These are phyloP conservation scores for Xiphias gladius DNA, from an alignment of 2,113 vertebrate genomes.

Conservation along the genomic window DNA sequence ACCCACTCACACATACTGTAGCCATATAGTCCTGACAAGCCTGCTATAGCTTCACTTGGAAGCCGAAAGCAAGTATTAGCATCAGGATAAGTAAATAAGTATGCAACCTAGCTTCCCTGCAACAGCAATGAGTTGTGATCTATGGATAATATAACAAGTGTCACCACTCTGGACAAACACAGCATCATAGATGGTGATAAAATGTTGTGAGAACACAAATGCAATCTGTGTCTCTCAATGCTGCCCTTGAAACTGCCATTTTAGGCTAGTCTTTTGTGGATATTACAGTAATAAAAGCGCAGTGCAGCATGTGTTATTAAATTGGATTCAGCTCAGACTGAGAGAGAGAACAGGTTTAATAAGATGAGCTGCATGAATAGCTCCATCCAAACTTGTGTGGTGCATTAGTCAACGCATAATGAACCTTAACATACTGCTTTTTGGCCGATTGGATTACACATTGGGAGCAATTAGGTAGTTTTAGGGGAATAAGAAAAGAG, in stretches of 20 bases:
- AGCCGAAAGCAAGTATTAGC: not conserved
- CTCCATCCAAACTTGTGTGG: constrained; percentile 70
- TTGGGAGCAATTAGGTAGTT: constrained; percentile 64
- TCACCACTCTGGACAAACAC: constrained; percentile 5
- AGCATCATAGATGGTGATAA: constrained; percentile 23
- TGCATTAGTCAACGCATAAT: constrained; percentile 72
- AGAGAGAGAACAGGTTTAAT: constrained; percentile 68
- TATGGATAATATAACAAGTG: constrained; percentile 24
- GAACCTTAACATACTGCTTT: constrained; percentile 62
- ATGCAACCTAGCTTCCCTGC: not conserved
- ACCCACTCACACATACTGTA: constrained; percentile 5
- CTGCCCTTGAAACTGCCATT: constrained; percentile 41
- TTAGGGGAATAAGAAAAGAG: constrained; percentile 20
- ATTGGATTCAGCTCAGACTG: constrained; percentile 65
- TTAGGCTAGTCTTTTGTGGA: constrained; percentile 38
- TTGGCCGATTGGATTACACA: constrained; percentile 63
- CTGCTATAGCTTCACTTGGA: not conserved
- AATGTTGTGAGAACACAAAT: constrained; percentile 21
- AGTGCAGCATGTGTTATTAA: constrained; percentile 70
- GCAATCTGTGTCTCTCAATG: constrained; percentile 42
- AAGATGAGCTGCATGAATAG: constrained; percentile 76
- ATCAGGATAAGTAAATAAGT: not conserved
- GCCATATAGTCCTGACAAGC: not conserved
- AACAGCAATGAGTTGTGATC: constrained; percentile 12
- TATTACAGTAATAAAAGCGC: constrained; percentile 65